These are phyloP conservation scores for Rhizomys pruinosus DNA, from an alignment of 2,113 vertebrate species.

Conservation along the genomic window DNA sequence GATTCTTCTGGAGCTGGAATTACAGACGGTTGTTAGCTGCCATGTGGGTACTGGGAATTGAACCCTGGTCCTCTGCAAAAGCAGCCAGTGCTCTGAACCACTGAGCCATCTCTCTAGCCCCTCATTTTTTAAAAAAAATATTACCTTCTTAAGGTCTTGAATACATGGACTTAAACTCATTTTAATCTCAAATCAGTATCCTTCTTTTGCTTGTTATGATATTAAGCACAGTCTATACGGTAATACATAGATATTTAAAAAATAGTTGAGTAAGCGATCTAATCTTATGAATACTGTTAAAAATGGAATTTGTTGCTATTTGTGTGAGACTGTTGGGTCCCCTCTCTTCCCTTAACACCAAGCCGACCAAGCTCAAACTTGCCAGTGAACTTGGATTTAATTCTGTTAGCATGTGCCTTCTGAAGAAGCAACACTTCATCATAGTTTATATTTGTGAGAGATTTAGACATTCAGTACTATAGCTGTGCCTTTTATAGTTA, in stretches of 20 bases:
- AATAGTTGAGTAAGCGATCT: constrained; percentile 66
- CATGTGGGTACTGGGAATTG: too few relatives aligned
- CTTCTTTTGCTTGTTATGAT: constrained; percentile 69
- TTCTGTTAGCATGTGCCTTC: not conserved
- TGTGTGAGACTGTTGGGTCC: not conserved
- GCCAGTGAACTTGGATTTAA: not conserved
- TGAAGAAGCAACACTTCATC: not conserved
- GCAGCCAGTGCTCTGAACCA: too few relatives aligned
- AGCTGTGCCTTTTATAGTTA: not conserved
- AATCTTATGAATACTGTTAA: constrained; percentile 42
- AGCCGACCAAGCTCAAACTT: constrained; percentile 33
- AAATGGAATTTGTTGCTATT: constrained; percentile 73
- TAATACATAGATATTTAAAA: constrained; percentile 65
- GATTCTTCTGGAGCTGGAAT: too few relatives aligned
- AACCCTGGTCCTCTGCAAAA: too few relatives aligned
- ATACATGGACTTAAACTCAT: constrained; percentile 65
- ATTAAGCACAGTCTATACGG: constrained; percentile 65
- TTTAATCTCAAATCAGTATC: constrained; percentile 75
- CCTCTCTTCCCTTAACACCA: not conserved
- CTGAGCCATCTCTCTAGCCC: too few relatives aligned
- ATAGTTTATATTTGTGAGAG: not conserved
- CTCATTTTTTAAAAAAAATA: too few relatives aligned
- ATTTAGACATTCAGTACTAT: not conserved
- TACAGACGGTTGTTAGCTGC: too few relatives aligned
- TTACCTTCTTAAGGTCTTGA: constrained; percentile 74